Conservation (phyloP, 2,888 invertebrate species). For the Entomobrya multifasciata region DNA sequence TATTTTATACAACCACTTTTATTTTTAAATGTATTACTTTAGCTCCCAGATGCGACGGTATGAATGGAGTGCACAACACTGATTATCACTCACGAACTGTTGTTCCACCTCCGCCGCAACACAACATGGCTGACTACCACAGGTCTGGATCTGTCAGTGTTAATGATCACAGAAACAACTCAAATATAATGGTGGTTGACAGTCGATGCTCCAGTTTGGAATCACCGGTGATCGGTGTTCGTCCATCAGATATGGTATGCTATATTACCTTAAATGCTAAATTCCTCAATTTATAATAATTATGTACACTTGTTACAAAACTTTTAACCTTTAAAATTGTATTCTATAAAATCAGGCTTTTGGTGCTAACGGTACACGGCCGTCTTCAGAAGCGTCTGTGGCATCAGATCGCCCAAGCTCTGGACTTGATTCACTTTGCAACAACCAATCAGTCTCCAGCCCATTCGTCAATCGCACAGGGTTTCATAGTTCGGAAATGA, state of each 20-base stretch:
- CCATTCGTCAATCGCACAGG: slow-evolving; percentile 42
- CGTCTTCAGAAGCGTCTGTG: slow-evolving; percentile 67
- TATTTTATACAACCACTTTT: too few species aligned
- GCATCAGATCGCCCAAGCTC: slow-evolving; percentile 69
- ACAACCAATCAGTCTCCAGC: slow-evolving; percentile 31
- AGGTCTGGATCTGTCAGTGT: slow-evolving; percentile 20
- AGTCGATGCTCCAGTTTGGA: slow-evolving; percentile 66
- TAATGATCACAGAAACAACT: slow-evolving; percentile 32
- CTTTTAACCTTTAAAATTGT: too few species aligned
- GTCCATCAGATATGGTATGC: slow-evolving; percentile 58
- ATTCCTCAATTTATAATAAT: too few species aligned
- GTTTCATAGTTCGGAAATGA: slow-evolving; percentile 30
- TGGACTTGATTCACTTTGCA: slow-evolving; percentile 60
- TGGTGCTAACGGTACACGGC: slow-evolving; percentile 67
- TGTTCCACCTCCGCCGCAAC: neutral
- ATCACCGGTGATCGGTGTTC: slow-evolving; percentile 64
- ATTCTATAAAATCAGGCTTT: slow-evolving; percentile 48
- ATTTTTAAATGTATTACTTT: neutral
- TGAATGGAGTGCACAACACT: slow-evolving; percentile 21
- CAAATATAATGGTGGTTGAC: slow-evolving; percentile 65
- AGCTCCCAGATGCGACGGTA: slow-evolving; percentile 39
- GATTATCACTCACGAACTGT: slow-evolving; percentile 20
- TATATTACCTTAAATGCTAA: neutral
- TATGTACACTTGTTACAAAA: too few species aligned
- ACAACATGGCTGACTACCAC: slow-evolving; percentile 36